Evolutionary conservation across 2,888 invertebrate species (phyloP).

Genomic region (Argyra leucocephala): DNA sequence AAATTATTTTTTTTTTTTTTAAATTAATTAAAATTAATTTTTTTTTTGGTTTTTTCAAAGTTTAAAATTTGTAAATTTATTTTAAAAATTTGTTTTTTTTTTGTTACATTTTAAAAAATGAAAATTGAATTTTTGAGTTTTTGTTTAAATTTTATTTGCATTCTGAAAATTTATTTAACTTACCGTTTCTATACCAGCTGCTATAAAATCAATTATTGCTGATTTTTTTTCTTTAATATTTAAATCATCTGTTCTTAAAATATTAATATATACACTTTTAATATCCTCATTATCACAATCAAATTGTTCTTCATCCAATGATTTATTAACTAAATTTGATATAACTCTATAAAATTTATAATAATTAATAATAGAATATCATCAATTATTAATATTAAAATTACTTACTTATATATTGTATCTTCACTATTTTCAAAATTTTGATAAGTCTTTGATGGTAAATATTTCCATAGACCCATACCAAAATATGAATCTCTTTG

Average conservation of each 20-base stretch:
- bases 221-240: conserved; percentile 75
- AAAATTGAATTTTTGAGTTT: no score
- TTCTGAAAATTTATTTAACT: conserved; percentile 13
- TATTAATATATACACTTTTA: conserved; percentile 64
- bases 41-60: no score
- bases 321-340: conserved; percentile 65
- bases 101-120: no score
- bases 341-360: conserved; percentile 52
- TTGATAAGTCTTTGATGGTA: conserved; percentile 61
- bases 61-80: no score
- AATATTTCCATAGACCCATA: conserved; percentile 71
- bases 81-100: no score
- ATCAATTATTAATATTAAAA: not conserved
- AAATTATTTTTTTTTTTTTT: no score
- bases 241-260: conserved; percentile 59
- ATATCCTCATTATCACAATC: conserved; percentile 48
- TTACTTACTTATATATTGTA: conserved; percentile 64
- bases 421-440: conserved; percentile 66
- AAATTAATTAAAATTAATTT: no score
- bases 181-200: conserved; percentile 79
- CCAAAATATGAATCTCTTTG: conserved; percentile 75
- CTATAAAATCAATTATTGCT: conserved; percentile 76
- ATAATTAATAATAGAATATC: not conserved
- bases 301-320: conserved; percentile 48
- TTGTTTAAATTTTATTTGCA: no score